phyloP scores from a whole-genome alignment of 1,140 invertebrate genomes.

The Formica exsecta region DNA sequence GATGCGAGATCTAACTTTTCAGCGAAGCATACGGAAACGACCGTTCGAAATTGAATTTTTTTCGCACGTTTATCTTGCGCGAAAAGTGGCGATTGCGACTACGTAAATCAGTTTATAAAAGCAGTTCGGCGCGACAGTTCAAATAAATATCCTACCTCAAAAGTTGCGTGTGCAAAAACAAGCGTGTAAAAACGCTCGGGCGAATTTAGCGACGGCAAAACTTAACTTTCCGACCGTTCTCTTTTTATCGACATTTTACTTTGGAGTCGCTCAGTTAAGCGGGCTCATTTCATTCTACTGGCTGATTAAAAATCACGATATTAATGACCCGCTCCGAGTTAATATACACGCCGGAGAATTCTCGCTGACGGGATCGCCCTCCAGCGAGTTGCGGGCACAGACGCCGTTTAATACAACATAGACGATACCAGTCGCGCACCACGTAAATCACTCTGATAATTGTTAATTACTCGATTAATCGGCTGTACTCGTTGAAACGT shows the following conservation, averaged over 20 bases:
- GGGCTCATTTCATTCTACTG: slow-evolving; percentile 30
- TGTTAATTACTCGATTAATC: slow-evolving; percentile 65
- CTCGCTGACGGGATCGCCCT: slow-evolving; percentile 56
- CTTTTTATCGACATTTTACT: slow-evolving; percentile 45
- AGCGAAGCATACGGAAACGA: slow-evolving; percentile 20
- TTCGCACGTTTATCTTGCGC: slow-evolving; percentile 51
- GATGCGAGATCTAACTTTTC: slow-evolving; percentile 35
- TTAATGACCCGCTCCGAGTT: slow-evolving; percentile 57
- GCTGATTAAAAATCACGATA: slow-evolving; percentile 66
- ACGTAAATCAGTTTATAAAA: slow-evolving; percentile 62
- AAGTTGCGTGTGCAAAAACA: slow-evolving; percentile 53
- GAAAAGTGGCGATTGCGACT: slow-evolving; percentile 46
- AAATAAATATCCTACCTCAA: slow-evolving; percentile 54
- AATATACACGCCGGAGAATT: slow-evolving; percentile 62
- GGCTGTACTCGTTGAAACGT: slow-evolving; percentile 61
- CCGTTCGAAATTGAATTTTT: slow-evolving; percentile 60
- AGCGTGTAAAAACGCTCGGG: slow-evolving; percentile 47
- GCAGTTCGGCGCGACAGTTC: slow-evolving; percentile 47
- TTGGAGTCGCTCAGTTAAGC: slow-evolving; percentile 48
- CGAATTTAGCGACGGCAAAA: slow-evolving; percentile 32
- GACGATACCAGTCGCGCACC: slow-evolving; percentile 51
- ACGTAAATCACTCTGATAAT: slow-evolving; percentile 60
- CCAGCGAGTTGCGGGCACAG: slow-evolving; percentile 43
- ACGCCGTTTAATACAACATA: slow-evolving; percentile 59
- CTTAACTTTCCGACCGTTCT: slow-evolving; percentile 22